Conservation (phyloP, 2,113 vertebrate species). For the Phrynosoma blainvillii region DNA sequence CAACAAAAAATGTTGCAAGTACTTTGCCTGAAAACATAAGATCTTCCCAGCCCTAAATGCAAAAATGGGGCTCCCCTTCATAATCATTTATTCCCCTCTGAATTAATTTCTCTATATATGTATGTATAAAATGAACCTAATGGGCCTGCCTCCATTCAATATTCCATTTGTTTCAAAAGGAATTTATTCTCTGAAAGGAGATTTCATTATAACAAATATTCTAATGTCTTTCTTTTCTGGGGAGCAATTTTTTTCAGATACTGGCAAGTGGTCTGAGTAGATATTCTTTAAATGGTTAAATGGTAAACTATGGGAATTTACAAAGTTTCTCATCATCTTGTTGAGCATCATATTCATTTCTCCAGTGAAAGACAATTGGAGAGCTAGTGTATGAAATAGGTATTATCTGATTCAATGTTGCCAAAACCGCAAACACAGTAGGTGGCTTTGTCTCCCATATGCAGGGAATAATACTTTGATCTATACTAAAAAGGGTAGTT, state of each 20-base stretch:
- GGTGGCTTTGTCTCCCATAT: background rate
- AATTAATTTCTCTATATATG: background rate
- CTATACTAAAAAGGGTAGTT: too few species aligned
- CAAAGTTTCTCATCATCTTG: background rate
- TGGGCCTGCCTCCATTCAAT: background rate
- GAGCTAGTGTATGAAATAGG: background rate
- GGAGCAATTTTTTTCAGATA: background rate
- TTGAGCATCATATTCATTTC: background rate
- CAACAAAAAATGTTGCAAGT: background rate
- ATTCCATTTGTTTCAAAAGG: background rate
- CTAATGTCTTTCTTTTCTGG: too few species aligned
- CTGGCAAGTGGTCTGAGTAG: background rate
- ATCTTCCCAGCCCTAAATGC: background rate
- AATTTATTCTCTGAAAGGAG: background rate
- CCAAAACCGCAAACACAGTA: background rate
- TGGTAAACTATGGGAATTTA: background rate
- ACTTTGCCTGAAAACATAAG: background rate
- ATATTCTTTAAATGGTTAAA: background rate
- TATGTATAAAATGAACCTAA: background rate
- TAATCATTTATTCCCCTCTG: background rate
- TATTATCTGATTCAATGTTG: background rate
- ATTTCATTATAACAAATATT: background rate
- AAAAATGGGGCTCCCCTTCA: too few species aligned
- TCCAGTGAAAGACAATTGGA: background rate
- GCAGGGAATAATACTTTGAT: too few species aligned